Percentiles rank a stretch among this genome's conserved stretches.
Evolutionary conservation across 2,113 vertebrate genomes (phyloP).

Genomic region (Sclerurus mexicanus): DNA sequence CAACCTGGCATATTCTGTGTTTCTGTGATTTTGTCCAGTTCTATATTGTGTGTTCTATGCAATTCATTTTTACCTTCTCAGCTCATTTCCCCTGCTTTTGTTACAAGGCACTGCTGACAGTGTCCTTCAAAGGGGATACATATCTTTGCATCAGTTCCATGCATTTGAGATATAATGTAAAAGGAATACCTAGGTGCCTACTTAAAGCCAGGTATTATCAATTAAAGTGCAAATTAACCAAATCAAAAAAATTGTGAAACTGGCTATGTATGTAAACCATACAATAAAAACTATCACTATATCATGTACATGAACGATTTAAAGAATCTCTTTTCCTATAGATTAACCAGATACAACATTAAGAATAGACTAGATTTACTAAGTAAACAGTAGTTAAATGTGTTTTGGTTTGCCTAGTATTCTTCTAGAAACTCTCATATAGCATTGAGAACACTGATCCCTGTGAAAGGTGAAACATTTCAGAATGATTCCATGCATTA

Average conservation of each 20-base stretch:
- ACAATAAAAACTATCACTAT: not conserved
- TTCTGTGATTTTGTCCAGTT: not conserved
- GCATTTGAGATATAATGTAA: not conserved
- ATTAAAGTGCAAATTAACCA: slow-evolving; percentile 65
- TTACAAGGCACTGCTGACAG: not conserved
- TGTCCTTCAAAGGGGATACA: slow-evolving; percentile 23
- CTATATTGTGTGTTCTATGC: not conserved
- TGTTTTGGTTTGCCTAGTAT: not conserved
- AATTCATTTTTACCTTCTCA: slow-evolving; percentile 50
- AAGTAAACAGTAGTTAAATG: slow-evolving; percentile 9
- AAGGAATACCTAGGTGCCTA: not conserved
- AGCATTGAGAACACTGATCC: not conserved
- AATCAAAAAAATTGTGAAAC: not conserved
- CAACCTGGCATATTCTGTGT: not conserved
- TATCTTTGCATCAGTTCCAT: not conserved
- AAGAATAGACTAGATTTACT: not conserved
- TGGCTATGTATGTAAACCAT: not conserved
- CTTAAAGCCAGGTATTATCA: not conserved
- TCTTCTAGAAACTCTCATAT: not conserved
- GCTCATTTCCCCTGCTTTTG: not conserved
- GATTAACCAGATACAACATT: not conserved
- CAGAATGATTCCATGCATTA: not conserved
- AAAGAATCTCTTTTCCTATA: slow-evolving; percentile 38
- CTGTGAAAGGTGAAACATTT: not conserved
- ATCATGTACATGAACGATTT: not conserved